phyloP scores from a whole-genome alignment of 1,140 invertebrate species.

The Penaeus chinensis region DNA sequence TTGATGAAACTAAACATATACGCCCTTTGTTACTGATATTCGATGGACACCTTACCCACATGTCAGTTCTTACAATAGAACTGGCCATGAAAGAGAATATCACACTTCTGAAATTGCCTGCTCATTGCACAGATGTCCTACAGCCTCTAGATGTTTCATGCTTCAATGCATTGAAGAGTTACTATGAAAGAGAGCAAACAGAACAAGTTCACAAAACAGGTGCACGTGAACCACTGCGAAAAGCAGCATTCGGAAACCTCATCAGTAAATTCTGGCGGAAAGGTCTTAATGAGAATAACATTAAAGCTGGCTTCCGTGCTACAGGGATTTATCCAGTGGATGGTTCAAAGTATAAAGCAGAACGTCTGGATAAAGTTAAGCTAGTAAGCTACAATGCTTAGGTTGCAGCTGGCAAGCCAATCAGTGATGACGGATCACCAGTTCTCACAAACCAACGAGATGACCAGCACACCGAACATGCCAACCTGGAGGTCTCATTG shows the following conservation, averaged over 20 bases:
- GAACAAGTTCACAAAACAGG: too few relatives aligned
- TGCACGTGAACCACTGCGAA: too few relatives aligned
- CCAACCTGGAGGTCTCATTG: too few relatives aligned
- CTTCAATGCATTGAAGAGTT: constrained; percentile 1
- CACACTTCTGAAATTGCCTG: not conserved
- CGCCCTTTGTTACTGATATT: constrained; percentile 9
- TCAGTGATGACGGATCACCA: too few relatives aligned
- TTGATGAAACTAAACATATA: not conserved
- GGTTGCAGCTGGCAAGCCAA: constrained; percentile 18
- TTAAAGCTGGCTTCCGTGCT: too few relatives aligned
- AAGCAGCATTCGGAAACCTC: not conserved
- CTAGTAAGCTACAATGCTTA: constrained; percentile 4
- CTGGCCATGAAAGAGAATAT: constrained; percentile 12
- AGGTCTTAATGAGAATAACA: too few relatives aligned
- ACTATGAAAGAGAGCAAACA: constrained; percentile 24
- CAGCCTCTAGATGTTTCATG: constrained; percentile 31
- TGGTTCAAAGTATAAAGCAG: constrained; percentile 24
- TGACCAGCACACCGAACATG: too few relatives aligned
- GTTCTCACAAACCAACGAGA: too few relatives aligned
- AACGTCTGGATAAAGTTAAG: constrained; percentile 28
- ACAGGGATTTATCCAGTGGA: too few relatives aligned
- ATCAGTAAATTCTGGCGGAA: too few relatives aligned
- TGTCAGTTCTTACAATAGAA: constrained; percentile 1
- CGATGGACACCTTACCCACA: constrained; percentile 14
- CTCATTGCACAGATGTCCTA: constrained; percentile 20